Evolutionary conservation across 2,888 invertebrate genomes (phyloP).

Genomic region (Erebia palarica): DNA sequence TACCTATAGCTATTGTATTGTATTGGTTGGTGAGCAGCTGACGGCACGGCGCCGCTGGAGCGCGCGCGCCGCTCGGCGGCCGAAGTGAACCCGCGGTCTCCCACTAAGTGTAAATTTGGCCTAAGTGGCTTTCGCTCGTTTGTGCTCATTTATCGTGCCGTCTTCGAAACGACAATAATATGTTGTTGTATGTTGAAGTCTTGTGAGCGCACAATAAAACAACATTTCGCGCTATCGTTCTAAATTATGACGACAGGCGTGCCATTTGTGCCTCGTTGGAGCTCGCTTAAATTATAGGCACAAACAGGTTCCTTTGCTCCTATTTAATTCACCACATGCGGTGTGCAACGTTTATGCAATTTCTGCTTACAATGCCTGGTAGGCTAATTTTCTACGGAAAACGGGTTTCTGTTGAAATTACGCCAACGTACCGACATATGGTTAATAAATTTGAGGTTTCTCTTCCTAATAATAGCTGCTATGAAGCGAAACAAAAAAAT

Average conservation of each 20-base stretch:
- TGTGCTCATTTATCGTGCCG: constrained; percentile 73
- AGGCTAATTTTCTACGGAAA: constrained; percentile 57
- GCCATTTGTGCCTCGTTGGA: constrained; percentile 67
- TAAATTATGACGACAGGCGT: constrained; percentile 72
- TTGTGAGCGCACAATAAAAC: constrained; percentile 69
- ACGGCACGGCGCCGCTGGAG: constrained; percentile 57
- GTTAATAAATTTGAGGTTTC: constrained; percentile 42
- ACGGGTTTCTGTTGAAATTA: constrained; percentile 52
- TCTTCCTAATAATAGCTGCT: constrained; percentile 33
- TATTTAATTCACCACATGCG: constrained; percentile 75
- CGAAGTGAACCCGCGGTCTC: constrained; percentile 69
- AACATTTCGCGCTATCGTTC: constrained; percentile 70
- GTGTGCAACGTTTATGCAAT: constrained; percentile 74
- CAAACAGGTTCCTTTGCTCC: constrained; percentile 75
- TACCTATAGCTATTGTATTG: neutral
- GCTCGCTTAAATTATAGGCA: constrained; percentile 63
- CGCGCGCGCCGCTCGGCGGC: constrained; percentile 50
- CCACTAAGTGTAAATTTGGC: constrained; percentile 81
- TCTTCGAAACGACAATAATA: constrained; percentile 61
- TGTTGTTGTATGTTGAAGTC: constrained; percentile 65
- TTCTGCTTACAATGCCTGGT: constrained; percentile 64
- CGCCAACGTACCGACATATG: constrained; percentile 49
- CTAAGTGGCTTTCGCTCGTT: constrained; percentile 79
- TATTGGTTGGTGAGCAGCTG: constrained; percentile 59
- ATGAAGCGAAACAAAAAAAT: constrained; percentile 33